Evolutionary conservation across 2,113 vertebrate species (phyloP), one percentile per base, ranked within the genome.

Genomic region (Rhagologus leucostigma): DNA sequence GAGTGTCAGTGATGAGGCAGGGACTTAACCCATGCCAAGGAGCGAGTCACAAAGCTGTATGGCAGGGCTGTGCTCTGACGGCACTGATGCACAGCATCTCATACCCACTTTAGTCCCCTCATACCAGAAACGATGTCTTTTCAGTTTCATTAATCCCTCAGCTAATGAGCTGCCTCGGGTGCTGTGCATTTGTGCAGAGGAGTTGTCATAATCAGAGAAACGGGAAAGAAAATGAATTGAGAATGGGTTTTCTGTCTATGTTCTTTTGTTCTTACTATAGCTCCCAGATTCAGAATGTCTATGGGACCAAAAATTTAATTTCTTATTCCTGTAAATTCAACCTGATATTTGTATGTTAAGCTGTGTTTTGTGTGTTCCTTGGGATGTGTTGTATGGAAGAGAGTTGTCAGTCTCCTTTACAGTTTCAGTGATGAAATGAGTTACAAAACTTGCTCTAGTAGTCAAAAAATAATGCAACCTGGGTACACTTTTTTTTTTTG

Each of bases 11-110:
- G 4, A 24, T 27, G 84, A 91, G 82, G 77, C 64, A 55, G 29
- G 29, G 83, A 35, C 59, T 81, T 73, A 44, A 73, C 33, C 44
- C 9, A 2, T 85, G 93, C 93, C 89, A 88, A 78, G 65, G 64
- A 64, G 37, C 60, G 78, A 92, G 85, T 96, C 89, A 90, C 46
- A 63, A 8, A 29, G n/a, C 59, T 63, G 65, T 11, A 16, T 80
- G 62, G 39, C 44, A 22, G 26, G 52, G 71, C 63, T 6, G 13
- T 1, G 22, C 37, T 26, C 33, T 3, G 13, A 14, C 30, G 33
- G 44, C 10, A 6, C n/a, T 44, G 39, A 37, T 49, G 16, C 17
- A 11, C 17, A 55, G 21, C 29, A 16, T 35, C 42, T 80, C 8
- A 2, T 64, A 59, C 15, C 33, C 4, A 1, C 23, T 65, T 69